Conservation (phyloP, 2,113 vertebrate species). For the Haemorhous mexicanus region DNA sequence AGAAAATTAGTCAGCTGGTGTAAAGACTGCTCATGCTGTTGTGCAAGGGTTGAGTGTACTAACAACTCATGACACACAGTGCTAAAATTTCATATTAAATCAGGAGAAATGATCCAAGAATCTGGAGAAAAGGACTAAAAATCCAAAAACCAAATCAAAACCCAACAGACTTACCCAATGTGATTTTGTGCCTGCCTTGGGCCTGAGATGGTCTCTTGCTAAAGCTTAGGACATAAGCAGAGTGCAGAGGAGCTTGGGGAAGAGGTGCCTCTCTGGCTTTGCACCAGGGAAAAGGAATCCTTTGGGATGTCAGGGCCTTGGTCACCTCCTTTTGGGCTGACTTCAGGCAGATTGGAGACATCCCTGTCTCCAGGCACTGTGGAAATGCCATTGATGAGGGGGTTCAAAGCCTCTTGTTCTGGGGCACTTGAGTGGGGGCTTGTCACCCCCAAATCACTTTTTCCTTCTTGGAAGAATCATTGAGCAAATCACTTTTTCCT, state of each 20-base stretch:
- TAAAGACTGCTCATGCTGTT: background rate
- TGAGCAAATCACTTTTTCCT: background rate
- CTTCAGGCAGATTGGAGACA: background rate
- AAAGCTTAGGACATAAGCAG: background rate
- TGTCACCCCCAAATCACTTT: background rate
- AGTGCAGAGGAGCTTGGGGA: background rate
- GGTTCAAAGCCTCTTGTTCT: background rate
- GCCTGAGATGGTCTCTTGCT: background rate
- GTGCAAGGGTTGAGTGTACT: background rate
- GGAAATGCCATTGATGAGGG: background rate
- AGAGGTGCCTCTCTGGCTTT: background rate
- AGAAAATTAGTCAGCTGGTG: background rate
- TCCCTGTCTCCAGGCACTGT: background rate
- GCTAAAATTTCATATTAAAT: background rate
- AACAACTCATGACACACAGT: background rate
- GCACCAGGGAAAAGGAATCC: background rate
- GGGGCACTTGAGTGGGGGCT: background rate
- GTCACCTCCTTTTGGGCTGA: background rate
- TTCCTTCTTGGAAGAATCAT: background rate
- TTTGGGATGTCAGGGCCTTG: background rate
- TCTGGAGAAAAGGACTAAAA: background rate
- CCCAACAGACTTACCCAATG: background rate
- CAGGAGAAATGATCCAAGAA: background rate
- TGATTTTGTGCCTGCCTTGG: background rate
- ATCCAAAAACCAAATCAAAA: accelerated